Evolutionary conservation across 2,888 invertebrate genomes (phyloP).

Genomic region (Dexiosoma caninum): DNA sequence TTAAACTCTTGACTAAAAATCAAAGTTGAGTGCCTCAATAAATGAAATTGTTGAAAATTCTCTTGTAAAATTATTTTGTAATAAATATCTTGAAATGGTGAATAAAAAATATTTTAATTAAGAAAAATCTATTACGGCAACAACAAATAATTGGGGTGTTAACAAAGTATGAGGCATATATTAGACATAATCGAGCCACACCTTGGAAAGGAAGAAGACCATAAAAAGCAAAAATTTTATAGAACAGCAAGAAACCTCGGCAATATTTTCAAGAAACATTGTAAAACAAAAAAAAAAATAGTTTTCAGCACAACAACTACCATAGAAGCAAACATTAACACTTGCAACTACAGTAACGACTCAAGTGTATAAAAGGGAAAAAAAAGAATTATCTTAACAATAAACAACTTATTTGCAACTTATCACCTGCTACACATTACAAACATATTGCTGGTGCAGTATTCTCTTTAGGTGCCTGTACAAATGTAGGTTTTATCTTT

Average conservation of each 20-base stretch:
- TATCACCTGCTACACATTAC: constrained; percentile 52
- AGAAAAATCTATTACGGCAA: too few species aligned
- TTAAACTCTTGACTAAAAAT: too few species aligned
- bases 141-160: constrained; percentile 42
- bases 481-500: constrained; percentile 2
- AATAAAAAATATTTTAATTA: too few species aligned
- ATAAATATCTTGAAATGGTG: too few species aligned
- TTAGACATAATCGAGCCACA: constrained; percentile 51
- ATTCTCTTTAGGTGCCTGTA: neutral
- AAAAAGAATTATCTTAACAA: constrained; percentile 15
- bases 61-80: too few species aligned
- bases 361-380: neutral
- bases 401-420: constrained; percentile 58
- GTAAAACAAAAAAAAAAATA: neutral
- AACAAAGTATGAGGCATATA: constrained; percentile 22
- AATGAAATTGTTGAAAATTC: too few species aligned
- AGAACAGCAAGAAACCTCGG: neutral
- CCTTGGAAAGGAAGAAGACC: constrained; percentile 35
- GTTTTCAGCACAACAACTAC: neutral
- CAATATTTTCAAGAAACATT: neutral
- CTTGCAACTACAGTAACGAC: neutral
- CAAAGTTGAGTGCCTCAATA: too few species aligned
- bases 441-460: neutral
- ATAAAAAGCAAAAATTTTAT: neutral
- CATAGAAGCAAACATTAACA: constrained; percentile 7